Conservation (phyloP, 1,140 invertebrate species). For the Drosophila neocordata region DNA sequence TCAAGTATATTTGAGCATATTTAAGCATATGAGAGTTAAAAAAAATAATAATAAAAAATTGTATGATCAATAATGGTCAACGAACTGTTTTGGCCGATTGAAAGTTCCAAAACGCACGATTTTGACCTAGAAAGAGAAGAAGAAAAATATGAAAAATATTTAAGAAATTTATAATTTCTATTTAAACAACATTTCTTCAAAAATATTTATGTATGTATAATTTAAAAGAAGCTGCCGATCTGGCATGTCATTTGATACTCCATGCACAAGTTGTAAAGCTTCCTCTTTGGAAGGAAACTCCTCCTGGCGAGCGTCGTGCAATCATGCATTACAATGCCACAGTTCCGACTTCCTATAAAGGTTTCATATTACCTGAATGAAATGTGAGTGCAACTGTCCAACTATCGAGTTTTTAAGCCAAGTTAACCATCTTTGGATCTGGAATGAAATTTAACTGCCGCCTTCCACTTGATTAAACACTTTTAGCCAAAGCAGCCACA, state of each 20-base stretch:
- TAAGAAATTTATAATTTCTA: not conserved
- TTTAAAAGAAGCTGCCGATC: not conserved
- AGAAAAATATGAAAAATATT: conserved; percentile 3
- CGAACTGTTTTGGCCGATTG: conserved; percentile 66
- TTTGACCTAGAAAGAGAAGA: conserved; percentile 58
- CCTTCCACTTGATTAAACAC: conserved; percentile 77
- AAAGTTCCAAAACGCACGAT: conserved; percentile 66
- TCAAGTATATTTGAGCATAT: conserved; percentile 36
- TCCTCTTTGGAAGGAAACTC: conserved; percentile 43
- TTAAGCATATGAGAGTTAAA: conserved; percentile 1
- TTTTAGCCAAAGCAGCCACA: conserved; percentile 58
- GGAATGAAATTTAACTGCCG: conserved; percentile 66
- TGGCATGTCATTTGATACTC: conserved; percentile 25
- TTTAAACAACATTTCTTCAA: not conserved
- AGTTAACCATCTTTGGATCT: not conserved
- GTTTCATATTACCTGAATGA: conserved; percentile 60
- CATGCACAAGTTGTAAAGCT: conserved; percentile 67
- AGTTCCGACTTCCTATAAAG: conserved; percentile 72
- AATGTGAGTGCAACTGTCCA: conserved; percentile 51
- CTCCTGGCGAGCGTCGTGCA: conserved; percentile 40
- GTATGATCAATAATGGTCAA: conserved; percentile 59
- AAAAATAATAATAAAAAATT: not conserved
- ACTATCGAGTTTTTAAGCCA: not conserved
- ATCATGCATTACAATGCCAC: conserved; percentile 68
- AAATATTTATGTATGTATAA: too few relatives aligned